phyloP scores from a whole-genome alignment of 2,888 invertebrate genomes.

The Phengaris alcon region DNA sequence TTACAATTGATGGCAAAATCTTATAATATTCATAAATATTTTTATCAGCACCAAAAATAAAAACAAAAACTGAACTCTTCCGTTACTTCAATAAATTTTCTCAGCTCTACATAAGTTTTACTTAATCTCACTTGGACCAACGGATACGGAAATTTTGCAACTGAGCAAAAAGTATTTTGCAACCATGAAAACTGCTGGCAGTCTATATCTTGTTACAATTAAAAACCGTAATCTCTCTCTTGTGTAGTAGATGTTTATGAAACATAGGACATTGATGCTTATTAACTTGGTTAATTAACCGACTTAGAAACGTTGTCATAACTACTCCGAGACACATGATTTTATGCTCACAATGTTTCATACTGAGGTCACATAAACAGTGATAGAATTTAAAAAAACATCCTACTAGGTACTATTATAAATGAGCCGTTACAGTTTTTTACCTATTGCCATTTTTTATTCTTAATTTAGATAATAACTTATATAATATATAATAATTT shows the following conservation, averaged over 20 bases:
- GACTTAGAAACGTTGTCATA: background rate
- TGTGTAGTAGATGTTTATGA: background rate
- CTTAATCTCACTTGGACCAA: background rate
- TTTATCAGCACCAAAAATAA: no score
- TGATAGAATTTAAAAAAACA: background rate
- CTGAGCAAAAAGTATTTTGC: background rate
- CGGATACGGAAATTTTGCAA: slow-evolving; percentile 7
- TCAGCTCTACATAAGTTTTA: background rate
- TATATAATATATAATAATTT: no score
- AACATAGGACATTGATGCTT: background rate
- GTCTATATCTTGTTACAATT: background rate
- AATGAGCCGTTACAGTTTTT: background rate
- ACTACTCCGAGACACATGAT: background rate
- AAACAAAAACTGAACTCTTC: background rate
- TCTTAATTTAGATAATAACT: no score
- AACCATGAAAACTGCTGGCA: background rate
- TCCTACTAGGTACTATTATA: background rate
- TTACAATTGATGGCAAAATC: no score
- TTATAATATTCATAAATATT: no score
- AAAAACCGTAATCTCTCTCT: background rate
- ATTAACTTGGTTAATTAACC: slow-evolving; percentile 8
- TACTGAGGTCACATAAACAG: background rate
- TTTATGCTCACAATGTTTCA: background rate
- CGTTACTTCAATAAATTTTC: background rate
- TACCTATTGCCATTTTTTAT: no score